Evolutionary conservation across 1,140 invertebrate species (phyloP), one percentile per base, ranked within the genome.

Genomic region (Macrosteles quadrilineatus): DNA sequence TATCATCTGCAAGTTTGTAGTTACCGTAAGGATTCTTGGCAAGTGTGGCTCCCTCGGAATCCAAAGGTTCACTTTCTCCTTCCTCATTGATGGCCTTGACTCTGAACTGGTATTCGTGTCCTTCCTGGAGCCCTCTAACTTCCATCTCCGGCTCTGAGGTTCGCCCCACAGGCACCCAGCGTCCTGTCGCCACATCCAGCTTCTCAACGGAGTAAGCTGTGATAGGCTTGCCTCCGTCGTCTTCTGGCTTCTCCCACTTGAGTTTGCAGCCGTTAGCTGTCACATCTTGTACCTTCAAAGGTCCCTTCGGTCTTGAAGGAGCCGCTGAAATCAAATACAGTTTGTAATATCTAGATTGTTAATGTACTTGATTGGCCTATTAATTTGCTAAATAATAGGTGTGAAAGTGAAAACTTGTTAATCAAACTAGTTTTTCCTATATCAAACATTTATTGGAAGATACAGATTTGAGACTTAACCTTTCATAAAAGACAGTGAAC

Each of bases 21-120:
- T 83, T 79, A 93, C 91, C 94, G 79, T 90, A 98, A 76, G 96
- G 96, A 87, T 98, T 98, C 83, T 98, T 98, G 40, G 96, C 96
- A 23, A 90, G 77, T 45, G 90, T 94, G 0, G 90, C 83, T 77
- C 89, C 87, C 45, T 95, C 94, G 14, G 96, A 95, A 76, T 93
- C 91, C 57, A 99, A 79, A 23, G 96, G 95, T 76, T 99, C 97
- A 25, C 96, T 97, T 83, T 97, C 95, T 2, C 98, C 98, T 83
- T 99, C 96, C 63, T 96, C 94, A 78, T 99, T 99, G 53, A 98
- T 87, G n/a, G 98, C 97, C 78, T 93, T 97, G 0, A 99, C 96
- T 73, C 97, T 87, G 85, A 98, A 99, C 80, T 97, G 90, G 81
- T 99, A 99, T 76, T 96, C 92, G 78, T 98, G 94, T 23, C 95